Evolutionary conservation across 2,113 vertebrate genomes (phyloP).

Genomic region (Capreolus pygargus): DNA sequence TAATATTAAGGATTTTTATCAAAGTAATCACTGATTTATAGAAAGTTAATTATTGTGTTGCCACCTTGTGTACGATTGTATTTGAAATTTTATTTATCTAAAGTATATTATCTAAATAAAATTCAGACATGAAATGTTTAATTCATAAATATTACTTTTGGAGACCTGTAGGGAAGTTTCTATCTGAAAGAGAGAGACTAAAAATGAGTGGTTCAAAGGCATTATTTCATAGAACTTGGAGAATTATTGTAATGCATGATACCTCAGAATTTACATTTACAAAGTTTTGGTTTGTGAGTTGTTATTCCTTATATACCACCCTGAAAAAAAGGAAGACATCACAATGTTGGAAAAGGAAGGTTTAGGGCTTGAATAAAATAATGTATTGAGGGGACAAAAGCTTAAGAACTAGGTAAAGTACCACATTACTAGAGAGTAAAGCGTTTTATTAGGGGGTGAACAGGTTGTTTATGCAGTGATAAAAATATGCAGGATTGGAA

Average conservation of each 20-base stretch:
- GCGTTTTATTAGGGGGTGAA: not conserved
- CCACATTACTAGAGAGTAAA: not conserved
- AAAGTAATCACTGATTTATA: not conserved
- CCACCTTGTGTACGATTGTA: not conserved
- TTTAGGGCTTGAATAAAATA: not conserved
- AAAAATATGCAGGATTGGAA: not conserved
- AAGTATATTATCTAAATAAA: not conserved
- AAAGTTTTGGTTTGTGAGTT: not conserved
- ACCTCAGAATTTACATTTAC: not conserved
- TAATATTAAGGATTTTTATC: not conserved
- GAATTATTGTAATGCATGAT: not conserved
- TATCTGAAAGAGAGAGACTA: not conserved
- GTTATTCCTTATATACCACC: not conserved
- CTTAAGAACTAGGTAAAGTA: not conserved
- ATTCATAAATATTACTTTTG: not conserved
- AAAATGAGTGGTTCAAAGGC: not conserved
- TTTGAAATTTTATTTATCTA: not conserved
- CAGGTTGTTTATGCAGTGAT: not conserved
- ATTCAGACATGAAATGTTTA: not conserved
- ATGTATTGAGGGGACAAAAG: not conserved
- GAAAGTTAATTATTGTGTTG: not conserved
- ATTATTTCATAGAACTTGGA: not conserved
- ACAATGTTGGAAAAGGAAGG: not conserved
- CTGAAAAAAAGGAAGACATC: not conserved
- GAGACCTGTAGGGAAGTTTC: not conserved